Evolutionary conservation across 1,140 invertebrate species (phyloP).

Genomic region (Zaprionus capensis): DNA sequence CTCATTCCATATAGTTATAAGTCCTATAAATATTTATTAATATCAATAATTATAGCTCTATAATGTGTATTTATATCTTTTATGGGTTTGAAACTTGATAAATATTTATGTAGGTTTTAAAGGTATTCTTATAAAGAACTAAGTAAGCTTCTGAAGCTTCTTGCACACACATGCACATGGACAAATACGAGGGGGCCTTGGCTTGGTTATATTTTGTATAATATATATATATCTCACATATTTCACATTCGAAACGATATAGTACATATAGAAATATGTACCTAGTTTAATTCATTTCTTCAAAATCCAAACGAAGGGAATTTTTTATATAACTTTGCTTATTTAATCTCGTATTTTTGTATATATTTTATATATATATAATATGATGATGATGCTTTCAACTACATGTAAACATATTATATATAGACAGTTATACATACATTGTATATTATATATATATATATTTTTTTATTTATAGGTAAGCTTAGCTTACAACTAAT

Average conservation of each 20-base stretch:
- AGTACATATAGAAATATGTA: background rate
- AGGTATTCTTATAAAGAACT: background rate
- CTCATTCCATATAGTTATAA: background rate
- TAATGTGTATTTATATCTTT: background rate
- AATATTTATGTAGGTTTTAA: background rate
- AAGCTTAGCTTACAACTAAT: slow-evolving; percentile 68
- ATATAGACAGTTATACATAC: background rate
- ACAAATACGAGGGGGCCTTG: background rate
- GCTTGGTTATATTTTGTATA: background rate
- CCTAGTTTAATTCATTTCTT: background rate
- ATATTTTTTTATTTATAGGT: slow-evolving; percentile 45
- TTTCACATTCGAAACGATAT: background rate
- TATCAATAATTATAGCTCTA: background rate
- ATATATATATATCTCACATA: slow-evolving; percentile 8
- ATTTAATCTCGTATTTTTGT: background rate
- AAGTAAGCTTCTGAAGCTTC: slow-evolving; percentile 5
- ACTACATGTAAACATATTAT: slow-evolving; percentile 1
- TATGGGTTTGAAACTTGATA: background rate
- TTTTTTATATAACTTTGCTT: background rate
- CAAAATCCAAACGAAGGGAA: background rate
- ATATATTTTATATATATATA: slow-evolving; percentile 6
- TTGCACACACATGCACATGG: background rate
- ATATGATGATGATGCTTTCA: slow-evolving; percentile 16
- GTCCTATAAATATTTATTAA: slow-evolving; percentile 24
- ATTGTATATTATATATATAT: slow-evolving; percentile 51